phyloP scores from a whole-genome alignment of 2,888 invertebrate species.

The Reticulitermes lucifugus region DNA sequence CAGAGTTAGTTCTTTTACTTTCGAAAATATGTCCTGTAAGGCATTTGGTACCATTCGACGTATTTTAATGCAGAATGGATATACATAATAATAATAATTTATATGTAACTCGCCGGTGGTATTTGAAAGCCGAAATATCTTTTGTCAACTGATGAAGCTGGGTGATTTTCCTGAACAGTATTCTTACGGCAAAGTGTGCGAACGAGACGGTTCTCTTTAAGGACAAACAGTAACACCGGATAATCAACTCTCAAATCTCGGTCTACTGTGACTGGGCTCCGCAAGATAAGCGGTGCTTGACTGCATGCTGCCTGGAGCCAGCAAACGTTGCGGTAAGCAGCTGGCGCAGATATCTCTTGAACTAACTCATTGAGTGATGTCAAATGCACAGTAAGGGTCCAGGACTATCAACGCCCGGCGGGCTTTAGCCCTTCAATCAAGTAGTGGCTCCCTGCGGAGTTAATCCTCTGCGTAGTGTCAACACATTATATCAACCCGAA shows the following conservation, averaged over 20 bases:
- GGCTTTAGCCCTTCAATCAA: not conserved
- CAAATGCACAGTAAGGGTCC: constrained; percentile 13
- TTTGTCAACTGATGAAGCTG: too few species aligned
- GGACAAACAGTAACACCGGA: not conserved
- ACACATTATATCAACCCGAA: not conserved
- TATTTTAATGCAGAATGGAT: too few species aligned
- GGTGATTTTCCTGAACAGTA: too few species aligned
- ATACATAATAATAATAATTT: too few species aligned
- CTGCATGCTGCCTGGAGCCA: not conserved
- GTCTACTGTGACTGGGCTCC: too few species aligned
- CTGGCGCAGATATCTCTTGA: not conserved
- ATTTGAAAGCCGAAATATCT: too few species aligned
- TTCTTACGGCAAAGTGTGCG: not conserved
- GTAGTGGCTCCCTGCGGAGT: not conserved
- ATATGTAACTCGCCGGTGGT: too few species aligned
- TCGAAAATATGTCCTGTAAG: too few species aligned
- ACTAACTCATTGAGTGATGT: not conserved
- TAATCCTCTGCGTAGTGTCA: not conserved
- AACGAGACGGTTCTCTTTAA: not conserved
- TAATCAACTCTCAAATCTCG: not conserved
- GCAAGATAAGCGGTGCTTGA: not conserved
- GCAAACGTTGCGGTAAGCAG: not conserved
- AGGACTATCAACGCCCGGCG: not conserved
- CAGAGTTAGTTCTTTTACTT: too few species aligned
- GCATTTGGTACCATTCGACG: too few species aligned